Conservation (phyloP, 2,888 invertebrate species). For the Trachelus stipa region DNA sequence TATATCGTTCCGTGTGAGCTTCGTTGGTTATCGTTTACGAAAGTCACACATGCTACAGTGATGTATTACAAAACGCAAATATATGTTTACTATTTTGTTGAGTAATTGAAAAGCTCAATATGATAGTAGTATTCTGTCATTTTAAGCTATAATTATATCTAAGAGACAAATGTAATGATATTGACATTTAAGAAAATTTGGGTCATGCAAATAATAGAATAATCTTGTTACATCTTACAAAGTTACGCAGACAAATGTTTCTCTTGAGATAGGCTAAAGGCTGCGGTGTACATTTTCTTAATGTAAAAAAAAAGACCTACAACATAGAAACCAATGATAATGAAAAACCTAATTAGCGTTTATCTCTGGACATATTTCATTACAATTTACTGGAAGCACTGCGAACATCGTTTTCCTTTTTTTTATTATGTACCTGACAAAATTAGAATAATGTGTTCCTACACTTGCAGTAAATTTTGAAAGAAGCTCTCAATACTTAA, state of each 20-base stretch:
- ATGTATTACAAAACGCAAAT: too few species aligned
- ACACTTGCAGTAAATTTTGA: constrained; percentile 15
- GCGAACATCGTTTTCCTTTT: not conserved
- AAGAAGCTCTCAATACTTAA: constrained; percentile 20
- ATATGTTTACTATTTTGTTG: not conserved
- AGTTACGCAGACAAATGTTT: not conserved
- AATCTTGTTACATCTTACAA: not conserved
- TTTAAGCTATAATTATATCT: not conserved
- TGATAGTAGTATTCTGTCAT: not conserved
- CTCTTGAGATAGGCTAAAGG: not conserved
- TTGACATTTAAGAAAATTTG: constrained; percentile 6
- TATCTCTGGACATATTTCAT: not conserved
- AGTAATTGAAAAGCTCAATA: not conserved
- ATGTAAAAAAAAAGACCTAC: not conserved
- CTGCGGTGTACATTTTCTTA: not conserved
- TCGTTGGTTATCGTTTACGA: not conserved
- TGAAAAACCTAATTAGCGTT: not conserved
- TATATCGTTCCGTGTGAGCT: not conserved
- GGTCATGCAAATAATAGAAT: not conserved
- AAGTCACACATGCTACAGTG: not conserved
- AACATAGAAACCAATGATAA: not conserved
- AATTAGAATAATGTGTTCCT: not conserved
- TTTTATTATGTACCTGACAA: not conserved
- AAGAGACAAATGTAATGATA: constrained; percentile 12
- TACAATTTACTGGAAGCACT: not conserved